Base-by-base conservation (phyloP, 2,888 invertebrate genomes). In the Orchesellides sinensis region DNA sequence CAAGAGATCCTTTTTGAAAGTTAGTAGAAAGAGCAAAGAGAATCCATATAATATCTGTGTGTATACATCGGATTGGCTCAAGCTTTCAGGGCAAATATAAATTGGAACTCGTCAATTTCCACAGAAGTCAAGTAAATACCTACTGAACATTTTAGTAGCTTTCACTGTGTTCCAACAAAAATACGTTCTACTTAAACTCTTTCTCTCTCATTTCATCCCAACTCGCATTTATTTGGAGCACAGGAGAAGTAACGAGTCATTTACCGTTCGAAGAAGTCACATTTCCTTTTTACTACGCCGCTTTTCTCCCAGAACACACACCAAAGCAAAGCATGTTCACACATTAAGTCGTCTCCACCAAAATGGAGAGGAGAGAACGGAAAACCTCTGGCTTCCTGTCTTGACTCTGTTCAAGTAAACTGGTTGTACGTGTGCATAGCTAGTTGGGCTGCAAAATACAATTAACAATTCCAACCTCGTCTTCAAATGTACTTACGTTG, bases 391-490 rank as follows among this genome's bases (percentile, higher is more conserved):
- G 40, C 47, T 66, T 75, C 75, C 74, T 49, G 8, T 40, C 70
- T 59, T 23, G 49, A 59, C 47, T 45, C 29, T 45, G 27, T 59
- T 75, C 54, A 65, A 75, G 75, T n/a, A 66, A 75, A 63, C 63
- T 73, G 49, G 23, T 25, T 72, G 19, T 59, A 17, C 25, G 23
- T 21, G 40, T 8, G 29, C 49, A 52, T 19, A 14, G 23, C 45
- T 63, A 40, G 63, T 19, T 40, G 40, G 12, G 40, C 19, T 27
- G 29, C 59, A 32, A 17, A 21, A 23, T 35, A 54, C 75, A 75
- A 75, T 75, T 75, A 75, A 66, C 27, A 25, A 75, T 75, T 75
- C 75, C 66, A 40, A 56, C 66, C 75, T 75, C 75, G 75, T 75
- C 54, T 27, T 75, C 35, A 19, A 52, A 52, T 69, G 35, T 54